A percentile compares a stretch with the other conserved stretches of the same genome.
Evolutionary conservation across 1,140 invertebrate species (phyloP).

Genomic region (Oncopeltus fasciatus): DNA sequence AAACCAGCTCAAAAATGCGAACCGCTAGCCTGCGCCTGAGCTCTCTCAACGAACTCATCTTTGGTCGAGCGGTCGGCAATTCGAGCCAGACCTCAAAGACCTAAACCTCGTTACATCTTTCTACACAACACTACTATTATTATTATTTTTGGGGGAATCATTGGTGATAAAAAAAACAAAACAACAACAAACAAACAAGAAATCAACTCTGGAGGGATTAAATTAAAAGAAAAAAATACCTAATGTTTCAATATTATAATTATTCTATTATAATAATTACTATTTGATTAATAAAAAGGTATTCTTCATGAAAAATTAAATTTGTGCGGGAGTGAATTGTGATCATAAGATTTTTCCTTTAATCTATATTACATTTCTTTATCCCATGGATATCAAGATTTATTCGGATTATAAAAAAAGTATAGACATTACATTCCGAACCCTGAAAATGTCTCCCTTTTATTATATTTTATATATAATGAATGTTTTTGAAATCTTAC

Average conservation of each 20-base stretch:
- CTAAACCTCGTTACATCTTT: background rate
- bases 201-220: too few relatives aligned
- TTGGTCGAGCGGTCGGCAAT: background rate
- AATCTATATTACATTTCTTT: background rate
- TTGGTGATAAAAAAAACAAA: background rate
- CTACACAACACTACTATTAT: background rate
- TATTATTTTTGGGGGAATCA: background rate
- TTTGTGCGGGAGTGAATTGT: slow-evolving; percentile 1
- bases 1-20: slow-evolving; percentile 55
- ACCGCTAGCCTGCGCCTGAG: slow-evolving; percentile 18
- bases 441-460: slow-evolving; percentile 12
- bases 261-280: slow-evolving; percentile 1
- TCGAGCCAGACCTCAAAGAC: background rate
- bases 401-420: background rate
- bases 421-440: slow-evolving; percentile 17
- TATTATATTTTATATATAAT: slow-evolving; percentile 17
- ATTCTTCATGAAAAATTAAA: background rate
- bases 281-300: slow-evolving; percentile 4
- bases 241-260: slow-evolving; percentile 2
- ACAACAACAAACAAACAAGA: background rate
- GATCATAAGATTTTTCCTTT: background rate
- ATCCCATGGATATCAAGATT: background rate
- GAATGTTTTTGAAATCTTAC: slow-evolving; percentile 16
- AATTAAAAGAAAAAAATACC: background rate
- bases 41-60: background rate